Evolutionary conservation across 2,113 vertebrate species (phyloP).

Genomic region (Carettochelys insculpta): DNA sequence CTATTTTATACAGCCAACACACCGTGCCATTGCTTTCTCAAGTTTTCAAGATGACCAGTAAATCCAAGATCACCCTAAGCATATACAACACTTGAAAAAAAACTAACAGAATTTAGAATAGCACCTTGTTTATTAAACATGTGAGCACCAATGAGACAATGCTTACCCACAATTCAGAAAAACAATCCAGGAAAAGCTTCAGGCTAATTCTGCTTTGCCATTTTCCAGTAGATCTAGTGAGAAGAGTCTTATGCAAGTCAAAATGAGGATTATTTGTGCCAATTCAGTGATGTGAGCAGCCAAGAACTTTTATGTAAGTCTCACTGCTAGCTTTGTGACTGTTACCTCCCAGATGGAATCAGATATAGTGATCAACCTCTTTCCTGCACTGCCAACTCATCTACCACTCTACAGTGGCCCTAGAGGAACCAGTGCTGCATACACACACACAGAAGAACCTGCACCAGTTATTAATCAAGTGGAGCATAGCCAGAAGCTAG

Average conservation of each 20-base stretch:
- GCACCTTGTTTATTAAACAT: neutral
- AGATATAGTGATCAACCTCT: neutral
- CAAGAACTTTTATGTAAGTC: conserved; percentile 61
- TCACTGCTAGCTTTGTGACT: conserved; percentile 7
- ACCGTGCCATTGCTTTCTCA: neutral
- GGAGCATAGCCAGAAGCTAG: no score
- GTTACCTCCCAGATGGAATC: conserved; percentile 30
- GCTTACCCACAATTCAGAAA: neutral
- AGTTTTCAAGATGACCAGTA: accelerated
- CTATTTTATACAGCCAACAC: accelerated
- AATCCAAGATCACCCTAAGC: neutral
- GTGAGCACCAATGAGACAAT: accelerated
- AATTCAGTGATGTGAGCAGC: neutral
- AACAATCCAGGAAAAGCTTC: neutral
- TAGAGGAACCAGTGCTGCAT: accelerated
- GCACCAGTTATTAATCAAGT: neutral
- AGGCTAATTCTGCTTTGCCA: neutral
- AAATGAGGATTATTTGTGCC: conserved; percentile 12
- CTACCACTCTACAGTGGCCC: neutral
- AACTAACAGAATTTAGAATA: accelerated
- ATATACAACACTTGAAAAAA: no score
- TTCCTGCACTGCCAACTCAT: neutral
- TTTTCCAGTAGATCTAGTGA: neutral
- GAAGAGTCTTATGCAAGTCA: conserved; percentile 41
- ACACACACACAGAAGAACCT: neutral